Base-by-base conservation (phyloP, 2,113 vertebrate species). In the Barnardius zonarius region DNA sequence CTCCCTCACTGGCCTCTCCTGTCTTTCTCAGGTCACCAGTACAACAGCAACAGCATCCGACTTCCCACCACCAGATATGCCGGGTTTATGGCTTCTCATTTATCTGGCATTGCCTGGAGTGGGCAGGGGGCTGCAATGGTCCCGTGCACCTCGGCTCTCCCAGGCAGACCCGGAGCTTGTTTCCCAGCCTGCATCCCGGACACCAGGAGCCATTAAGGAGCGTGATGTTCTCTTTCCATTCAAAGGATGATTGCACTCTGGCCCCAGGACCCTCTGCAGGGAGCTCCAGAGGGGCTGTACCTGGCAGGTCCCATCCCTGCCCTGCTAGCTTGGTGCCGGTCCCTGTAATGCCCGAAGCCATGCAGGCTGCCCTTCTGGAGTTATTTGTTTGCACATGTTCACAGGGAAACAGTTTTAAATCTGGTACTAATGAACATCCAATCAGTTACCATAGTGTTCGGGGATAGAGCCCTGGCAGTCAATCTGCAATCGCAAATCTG, bases 401-500 rank as follows among this genome's bases (percentile, higher is more conserved):
- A 25, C 43, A 70, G 83, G 85, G 85, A 95, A 93, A 70, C 57
- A 59, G 49, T 20, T 83, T 86, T 90, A 96, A 96, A 94, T 57
- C 81, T 46, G 95, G 93, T 96, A 91, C 97, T 97, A 93, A 91
- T 7, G 66, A 96, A 72, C 94, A 97, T 92, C 92, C 93, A 94
- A 94, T 97, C 96, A 93, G 92, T 94, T 97, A 92, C 83, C 92
- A 90, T 61, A 51, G 41, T 27, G 88, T 88, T 97, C 16, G 9
- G 95, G 93, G 95, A 96, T 94, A 96, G 49, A 96, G 93, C 92
- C 13, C 4, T 77, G 81, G 96, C 97, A 96, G 97, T 96, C 97
- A 88, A 94, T 96, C 83, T 85, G 96, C 96, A 93, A 94, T 95
- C 94, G 97, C 96, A 90, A 95, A 98, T 97, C 97, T 98, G 97